Conservation (phyloP, 1,140 invertebrate species). For the Platyura marginata region DNA sequence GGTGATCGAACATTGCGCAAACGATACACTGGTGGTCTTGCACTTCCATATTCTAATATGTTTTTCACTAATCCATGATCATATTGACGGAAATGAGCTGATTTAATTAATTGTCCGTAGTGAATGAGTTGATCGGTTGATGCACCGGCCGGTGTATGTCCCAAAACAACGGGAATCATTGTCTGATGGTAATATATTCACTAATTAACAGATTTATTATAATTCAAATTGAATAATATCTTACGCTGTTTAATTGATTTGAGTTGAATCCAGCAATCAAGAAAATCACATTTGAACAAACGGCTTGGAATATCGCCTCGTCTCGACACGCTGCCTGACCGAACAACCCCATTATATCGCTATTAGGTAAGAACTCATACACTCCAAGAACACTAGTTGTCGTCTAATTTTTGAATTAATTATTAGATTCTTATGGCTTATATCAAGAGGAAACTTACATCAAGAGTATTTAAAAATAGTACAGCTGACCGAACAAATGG, state of each 20-base stretch:
- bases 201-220: neutral
- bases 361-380: slow-evolving; percentile 27
- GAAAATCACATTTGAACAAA: slow-evolving; percentile 25
- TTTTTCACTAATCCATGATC: slow-evolving; percentile 25
- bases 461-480: slow-evolving; percentile 13
- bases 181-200: slow-evolving; percentile 21
- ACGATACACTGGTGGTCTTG: slow-evolving; percentile 33
- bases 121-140: slow-evolving; percentile 22
- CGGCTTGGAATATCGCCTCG: neutral
- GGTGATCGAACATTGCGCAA: slow-evolving; percentile 40
- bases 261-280: slow-evolving; percentile 24
- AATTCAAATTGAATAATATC: slow-evolving; percentile 8
- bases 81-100: slow-evolving; percentile 16
- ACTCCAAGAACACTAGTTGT: slow-evolving; percentile 21
- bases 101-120: slow-evolving; percentile 21
- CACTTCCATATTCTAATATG: slow-evolving; percentile 25
- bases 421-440: too few species aligned
- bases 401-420: too few species aligned
- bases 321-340: slow-evolving; percentile 22
- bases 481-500: slow-evolving; percentile 7
- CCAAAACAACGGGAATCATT: slow-evolving; percentile 48
- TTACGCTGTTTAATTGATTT: slow-evolving; percentile 16
- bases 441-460: slow-evolving; percentile 16
- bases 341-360: slow-evolving; percentile 19
- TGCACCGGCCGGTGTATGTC: slow-evolving; percentile 37